Evolutionary conservation across 2,113 vertebrate genomes (phyloP), one percentile per base, ranked within the genome.

Genomic region (Danionella cerebrum): DNA sequence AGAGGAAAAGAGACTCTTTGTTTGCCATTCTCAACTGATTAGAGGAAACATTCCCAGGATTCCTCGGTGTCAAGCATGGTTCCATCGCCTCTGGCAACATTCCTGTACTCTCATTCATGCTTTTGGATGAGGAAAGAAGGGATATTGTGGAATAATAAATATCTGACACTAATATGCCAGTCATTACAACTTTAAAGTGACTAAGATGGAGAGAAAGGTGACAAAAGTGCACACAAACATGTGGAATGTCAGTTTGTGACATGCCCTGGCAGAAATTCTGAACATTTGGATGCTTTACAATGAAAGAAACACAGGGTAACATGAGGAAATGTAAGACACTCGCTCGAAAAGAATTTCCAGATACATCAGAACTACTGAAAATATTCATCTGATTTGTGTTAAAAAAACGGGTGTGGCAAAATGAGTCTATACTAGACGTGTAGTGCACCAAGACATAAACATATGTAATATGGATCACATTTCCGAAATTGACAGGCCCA

Each of bases 21-120:
- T 88, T 62, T 39, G 65, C 62, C 16, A 70, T 69, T 69, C 73
- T 75, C 68, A 68, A 70, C 58, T 66, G 73, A 62, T 82, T 76
- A 78, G 81, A 79, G 83, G 65, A 67, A 63, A 62, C 82, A 84
- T 88, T 84, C 79, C 78, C 78, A 62, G 71, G 75, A 88, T 86
- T 82, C 83, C 79, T 82, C 55, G 36, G 79, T 47, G 70, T 75
- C 78, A 72, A 85, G 60, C 31, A 70, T 62, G 62, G 74, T 78
- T 79, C 81, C 77, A 75, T 78, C 68, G 73, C 76, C 59, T 31
- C 70, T 71, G 65, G 72, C 79, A 86, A 80, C 80, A 84, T 79
- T 77, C 82, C 85, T 85, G 79, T 83, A 66, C 65, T 77, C 72
- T 81, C 77, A 81, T 83, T 80, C 76, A 70, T 66, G 31, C 76